These are phyloP conservation scores for Zosterops hypoxanthus DNA, from an alignment of 2,113 vertebrate genomes.

Conservation along the genomic window DNA sequence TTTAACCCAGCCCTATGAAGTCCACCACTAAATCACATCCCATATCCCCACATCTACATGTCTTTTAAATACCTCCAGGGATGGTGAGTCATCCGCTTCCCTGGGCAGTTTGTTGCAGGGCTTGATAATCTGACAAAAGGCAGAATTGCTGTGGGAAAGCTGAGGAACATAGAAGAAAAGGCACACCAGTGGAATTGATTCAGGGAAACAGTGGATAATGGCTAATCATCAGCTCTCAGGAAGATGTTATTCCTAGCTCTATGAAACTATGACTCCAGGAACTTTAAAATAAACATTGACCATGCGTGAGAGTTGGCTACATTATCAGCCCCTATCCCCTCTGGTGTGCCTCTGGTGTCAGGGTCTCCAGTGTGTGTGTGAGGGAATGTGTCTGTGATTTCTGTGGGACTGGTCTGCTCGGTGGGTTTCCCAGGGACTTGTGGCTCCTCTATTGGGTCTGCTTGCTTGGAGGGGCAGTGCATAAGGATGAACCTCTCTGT, in stretches of 20 bases:
- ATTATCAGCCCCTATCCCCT: background rate
- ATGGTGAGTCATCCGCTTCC: background rate
- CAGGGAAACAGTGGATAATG: background rate
- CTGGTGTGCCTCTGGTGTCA: background rate
- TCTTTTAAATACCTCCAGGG: background rate
- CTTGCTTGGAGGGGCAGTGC: background rate
- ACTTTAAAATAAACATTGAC: slow-evolving; percentile 21
- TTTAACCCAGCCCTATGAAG: background rate
- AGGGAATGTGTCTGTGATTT: background rate
- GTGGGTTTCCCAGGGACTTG: background rate
- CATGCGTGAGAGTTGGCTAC: background rate
- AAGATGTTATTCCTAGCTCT: background rate
- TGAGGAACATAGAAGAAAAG: background rate
- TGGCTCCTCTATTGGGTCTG: background rate
- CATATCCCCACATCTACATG: background rate
- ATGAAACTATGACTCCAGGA: background rate
- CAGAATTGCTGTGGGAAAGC: background rate
- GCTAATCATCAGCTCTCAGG: background rate
- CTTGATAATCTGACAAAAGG: background rate
- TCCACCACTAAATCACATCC: background rate
- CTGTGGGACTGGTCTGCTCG: background rate
- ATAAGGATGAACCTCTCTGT: background rate
- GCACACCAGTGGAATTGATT: background rate
- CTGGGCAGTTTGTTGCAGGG: background rate
- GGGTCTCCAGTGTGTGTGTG: background rate